Evolutionary conservation across 2,797 vertebrate genomes (phyloP).

Genomic region (Propithecus deckenii): DNA sequence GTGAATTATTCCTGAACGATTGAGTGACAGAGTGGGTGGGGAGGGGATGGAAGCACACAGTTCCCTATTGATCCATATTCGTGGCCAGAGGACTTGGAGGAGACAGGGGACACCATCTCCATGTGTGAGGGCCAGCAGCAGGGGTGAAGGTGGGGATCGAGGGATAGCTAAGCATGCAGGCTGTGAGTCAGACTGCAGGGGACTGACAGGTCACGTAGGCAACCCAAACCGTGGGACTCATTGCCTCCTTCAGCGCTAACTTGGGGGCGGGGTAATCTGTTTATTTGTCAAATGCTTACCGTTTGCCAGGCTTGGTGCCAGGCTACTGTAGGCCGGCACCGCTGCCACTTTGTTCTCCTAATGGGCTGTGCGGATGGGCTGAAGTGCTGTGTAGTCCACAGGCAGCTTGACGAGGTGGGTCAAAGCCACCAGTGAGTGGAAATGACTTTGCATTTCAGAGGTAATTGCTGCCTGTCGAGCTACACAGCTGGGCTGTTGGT

Average conservation of each 20-base stretch:
- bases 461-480: constrained; percentile 57
- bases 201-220: background rate
- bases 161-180: background rate
- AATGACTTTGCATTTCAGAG: constrained; percentile 60
- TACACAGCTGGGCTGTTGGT: constrained; percentile 15
- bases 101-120: background rate
- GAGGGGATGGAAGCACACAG: background rate
- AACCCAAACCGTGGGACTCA: background rate
- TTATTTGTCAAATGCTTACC: constrained; percentile 59
- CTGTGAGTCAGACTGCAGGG: constrained; percentile 20
- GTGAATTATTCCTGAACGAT: background rate
- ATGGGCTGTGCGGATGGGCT: constrained; percentile 34
- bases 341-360: constrained; percentile 53
- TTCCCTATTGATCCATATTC: background rate
- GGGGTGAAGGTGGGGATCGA: background rate
- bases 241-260: background rate
- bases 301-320: constrained; percentile 44
- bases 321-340: background rate
- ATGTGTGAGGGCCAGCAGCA: background rate
- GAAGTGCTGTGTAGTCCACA: constrained; percentile 28
- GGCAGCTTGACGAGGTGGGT: constrained; percentile 59
- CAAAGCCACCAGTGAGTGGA: constrained; percentile 62
- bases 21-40: constrained; percentile 20
- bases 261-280: background rate
- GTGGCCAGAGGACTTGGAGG: background rate